Base-by-base conservation (phyloP, 1,140 invertebrate genomes). In the Oryzaephilus surinamensis region DNA sequence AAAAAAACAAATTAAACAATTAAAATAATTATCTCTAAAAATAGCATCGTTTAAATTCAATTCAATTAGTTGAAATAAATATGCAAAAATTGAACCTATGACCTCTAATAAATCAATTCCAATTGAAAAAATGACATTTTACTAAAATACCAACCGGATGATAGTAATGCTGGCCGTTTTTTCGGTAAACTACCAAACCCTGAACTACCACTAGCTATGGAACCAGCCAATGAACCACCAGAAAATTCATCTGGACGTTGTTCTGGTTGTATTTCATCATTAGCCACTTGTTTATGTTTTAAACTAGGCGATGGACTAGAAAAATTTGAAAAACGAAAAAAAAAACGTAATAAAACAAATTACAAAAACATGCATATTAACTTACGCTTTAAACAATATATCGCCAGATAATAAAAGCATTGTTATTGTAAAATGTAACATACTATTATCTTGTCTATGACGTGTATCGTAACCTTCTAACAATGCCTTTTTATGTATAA, bases 401-500 rank as follows among this genome's bases (percentile, higher is more conserved):
- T 98, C 94, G 30, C 92, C 92, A 30, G 86, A 85, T 33, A 93
- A 74, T 74, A 97, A 86, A 51, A 87, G 85, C 82, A 97, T 91
- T 54, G 82, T 78, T 44, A 98, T 85, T 32, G 82, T 77, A 40
- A 98, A 78, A 54, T 82, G 73, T 8, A 98, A 73, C 73, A 92
- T 92, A 20, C 92, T 96, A 69, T 98, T 97, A 65, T 97, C 93
- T 56, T 93, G 88, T 18, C 94, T 72, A 59, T 86, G 81, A 32
- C 81, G 69, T 30, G 83, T 78, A 64, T 95, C 90, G 62, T 98
- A 97, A 3, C 93, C 94, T 69, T 97, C 91, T 12, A 97, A 66
- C 31, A 97, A 73, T 62, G 84, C 96, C 45, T 86, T 77, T 44
- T 86, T 74, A 43, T 76, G 76, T 27, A 80, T 83, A 41, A 81